Evolutionary conservation across 2,113 vertebrate genomes (phyloP), one percentile per base, ranked within the genome.

Genomic region (Dicentrarchus labrax): DNA sequence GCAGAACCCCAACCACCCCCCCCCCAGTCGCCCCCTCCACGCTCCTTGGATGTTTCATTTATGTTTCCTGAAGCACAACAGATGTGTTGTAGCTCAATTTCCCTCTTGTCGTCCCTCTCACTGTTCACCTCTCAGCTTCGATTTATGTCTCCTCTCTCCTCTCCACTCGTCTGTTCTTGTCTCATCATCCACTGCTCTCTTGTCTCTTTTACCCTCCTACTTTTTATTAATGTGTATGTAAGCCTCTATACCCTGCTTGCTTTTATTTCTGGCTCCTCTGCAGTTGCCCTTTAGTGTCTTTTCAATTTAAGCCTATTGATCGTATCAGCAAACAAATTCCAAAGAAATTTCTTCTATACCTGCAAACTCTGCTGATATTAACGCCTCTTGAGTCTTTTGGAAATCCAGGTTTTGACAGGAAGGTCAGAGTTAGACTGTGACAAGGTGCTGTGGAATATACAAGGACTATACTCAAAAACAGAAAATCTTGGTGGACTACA

Each of bases 61-160:
- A 15, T 86, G 80, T 69, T 60, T 88, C 51, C 76, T 78, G 68
- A 76, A 72, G 71, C 70, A 66, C 74, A 4, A 22, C 80, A 86
- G 78, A 84, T 71, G 75, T 64, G 76, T 76, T 66, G 61, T 24
- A 47, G 81, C 77, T 81, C 80, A 21, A 5, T 83, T 70, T 65
- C 57, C 56, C 57, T 84, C 74, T 66, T 21, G 22, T 83, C 68
- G 38, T 77, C 38, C 19, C 21, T 4, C 76, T 80, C 72, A 10
- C 68, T 67, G 43, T 24, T 72, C 54, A 61, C 68, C 68, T 78
- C 85, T 8, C 45, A 81, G 76, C 76, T 70, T 66, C 19, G 10
- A 70, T 73, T 73, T 41, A 19, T 13, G 21, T 60, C 64, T 82
- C 65, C 36, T 6, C 22, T 48, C n/a, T 45, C 39, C 17, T 45